These are phyloP conservation scores for Parelbella ahira DNA, from an alignment of 2,888 invertebrate species.

Conservation along the genomic window DNA sequence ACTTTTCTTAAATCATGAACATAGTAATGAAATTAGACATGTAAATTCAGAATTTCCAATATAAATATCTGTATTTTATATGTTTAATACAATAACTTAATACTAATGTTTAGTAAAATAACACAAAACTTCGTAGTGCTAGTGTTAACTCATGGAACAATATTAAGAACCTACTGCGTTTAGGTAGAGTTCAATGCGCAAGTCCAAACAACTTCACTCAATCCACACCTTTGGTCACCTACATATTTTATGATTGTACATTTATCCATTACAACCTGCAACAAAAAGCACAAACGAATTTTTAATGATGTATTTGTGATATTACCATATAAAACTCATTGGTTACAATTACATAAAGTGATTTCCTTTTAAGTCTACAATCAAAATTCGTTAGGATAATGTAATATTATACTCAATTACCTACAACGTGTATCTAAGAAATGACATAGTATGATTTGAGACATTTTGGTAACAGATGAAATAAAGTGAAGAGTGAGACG, in stretches of 20 bases:
- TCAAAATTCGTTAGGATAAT: conserved; percentile 1
- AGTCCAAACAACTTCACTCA: conserved; percentile 73
- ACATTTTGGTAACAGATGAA: conserved; percentile 51
- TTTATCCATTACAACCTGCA: conserved; percentile 40
- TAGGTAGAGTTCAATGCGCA: conserved; percentile 52
- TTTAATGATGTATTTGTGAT: conserved; percentile 31
- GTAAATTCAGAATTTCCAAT: too few species aligned
- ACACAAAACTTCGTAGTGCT: too few species aligned
- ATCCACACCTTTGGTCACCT: conserved; percentile 67
- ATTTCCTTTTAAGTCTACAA: too few species aligned
- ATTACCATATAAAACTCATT: conserved; percentile 15
- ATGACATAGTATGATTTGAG: conserved; percentile 38
- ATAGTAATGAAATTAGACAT: too few species aligned
- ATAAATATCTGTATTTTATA: too few species aligned
- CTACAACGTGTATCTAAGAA: conserved; percentile 27
- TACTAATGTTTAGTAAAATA: too few species aligned
- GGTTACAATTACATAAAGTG: conserved; percentile 1
- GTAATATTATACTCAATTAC: conserved; percentile 7
- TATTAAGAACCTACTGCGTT: too few species aligned
- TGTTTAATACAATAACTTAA: too few species aligned
- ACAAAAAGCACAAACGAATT: conserved; percentile 38
- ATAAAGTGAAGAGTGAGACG: conserved; percentile 46
- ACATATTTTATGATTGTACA: conserved; percentile 50
- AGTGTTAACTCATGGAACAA: too few species aligned
- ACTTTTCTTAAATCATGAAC: too few species aligned